Percentiles rank a stretch among this genome's conserved stretches.
These are phyloP conservation scores for Perccottus glenii DNA, from an alignment of 2,113 vertebrate species.

Conservation along the genomic window DNA sequence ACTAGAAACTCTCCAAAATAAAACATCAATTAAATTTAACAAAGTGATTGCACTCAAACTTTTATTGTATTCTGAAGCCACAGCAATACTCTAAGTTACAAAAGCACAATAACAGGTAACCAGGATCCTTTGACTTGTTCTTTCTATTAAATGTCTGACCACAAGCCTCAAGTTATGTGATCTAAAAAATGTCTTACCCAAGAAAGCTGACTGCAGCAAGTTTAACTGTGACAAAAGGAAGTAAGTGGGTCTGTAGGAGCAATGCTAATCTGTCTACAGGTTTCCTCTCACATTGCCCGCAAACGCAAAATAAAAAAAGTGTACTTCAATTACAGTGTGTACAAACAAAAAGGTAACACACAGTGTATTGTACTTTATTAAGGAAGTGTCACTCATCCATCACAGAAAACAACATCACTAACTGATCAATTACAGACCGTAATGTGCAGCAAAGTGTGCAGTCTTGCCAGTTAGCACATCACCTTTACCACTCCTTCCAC, in stretches of 20 bases:
- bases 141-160: conserved; percentile 30
- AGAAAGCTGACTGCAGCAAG: conserved; percentile 69
- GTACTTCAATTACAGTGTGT: background rate
- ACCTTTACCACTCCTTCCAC: conserved; percentile 60
- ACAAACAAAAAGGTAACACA: background rate
- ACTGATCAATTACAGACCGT: conserved; percentile 1
- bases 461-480: conserved; percentile 19
- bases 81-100: too few species aligned
- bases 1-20: background rate
- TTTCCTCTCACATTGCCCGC: conserved; percentile 58
- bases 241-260: conserved; percentile 57
- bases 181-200: conserved; percentile 42
- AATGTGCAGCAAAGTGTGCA: background rate
- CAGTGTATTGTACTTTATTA: background rate
- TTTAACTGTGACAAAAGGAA: conserved; percentile 73
- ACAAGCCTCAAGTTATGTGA: conserved; percentile 45
- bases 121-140: background rate
- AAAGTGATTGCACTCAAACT: background rate
- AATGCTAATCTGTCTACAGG: conserved; percentile 56
- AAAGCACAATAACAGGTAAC: background rate
- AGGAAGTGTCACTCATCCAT: background rate
- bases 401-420: background rate
- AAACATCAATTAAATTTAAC: background rate
- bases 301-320: conserved; percentile 12
- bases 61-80: background rate